Conservation (phyloP, 2,113 vertebrate genomes). For the Cynopterus brachyotis region DNA sequence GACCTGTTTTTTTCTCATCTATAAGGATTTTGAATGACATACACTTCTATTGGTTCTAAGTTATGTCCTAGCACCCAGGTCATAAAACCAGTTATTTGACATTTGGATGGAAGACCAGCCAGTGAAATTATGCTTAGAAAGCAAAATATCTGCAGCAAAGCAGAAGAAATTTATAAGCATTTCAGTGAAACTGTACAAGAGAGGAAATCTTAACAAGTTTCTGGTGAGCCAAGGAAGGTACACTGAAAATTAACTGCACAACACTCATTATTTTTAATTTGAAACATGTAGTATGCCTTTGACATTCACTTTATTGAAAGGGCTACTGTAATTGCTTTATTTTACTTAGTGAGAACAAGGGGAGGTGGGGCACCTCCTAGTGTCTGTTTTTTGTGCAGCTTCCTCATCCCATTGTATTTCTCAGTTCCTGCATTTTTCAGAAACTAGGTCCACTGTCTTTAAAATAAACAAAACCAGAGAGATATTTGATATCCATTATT, state of each 20-base stretch:
- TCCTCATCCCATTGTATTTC: background rate
- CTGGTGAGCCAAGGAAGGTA: background rate
- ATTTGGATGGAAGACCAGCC: background rate
- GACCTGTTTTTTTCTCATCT: background rate
- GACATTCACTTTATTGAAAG: background rate
- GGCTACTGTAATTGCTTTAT: background rate
- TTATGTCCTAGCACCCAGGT: background rate
- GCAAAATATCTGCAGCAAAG: background rate
- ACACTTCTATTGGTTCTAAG: background rate
- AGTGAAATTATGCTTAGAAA: slow-evolving; percentile 38
- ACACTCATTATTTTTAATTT: background rate
- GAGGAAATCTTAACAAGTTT: background rate
- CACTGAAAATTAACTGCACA: background rate
- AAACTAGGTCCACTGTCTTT: background rate
- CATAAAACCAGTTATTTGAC: slow-evolving; percentile 37
- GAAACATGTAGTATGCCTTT: background rate
- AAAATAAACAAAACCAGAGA: background rate
- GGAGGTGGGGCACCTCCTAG: background rate
- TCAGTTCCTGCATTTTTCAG: background rate
- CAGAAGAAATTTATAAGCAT: background rate
- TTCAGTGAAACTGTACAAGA: background rate
- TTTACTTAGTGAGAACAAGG: background rate
- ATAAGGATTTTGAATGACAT: background rate
- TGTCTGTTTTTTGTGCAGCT: background rate
- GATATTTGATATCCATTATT: background rate